Evolutionary conservation across 2,797 vertebrate species (phyloP), one percentile per base, ranked within the genome.

Genomic region (Eidolon dupreanum): DNA sequence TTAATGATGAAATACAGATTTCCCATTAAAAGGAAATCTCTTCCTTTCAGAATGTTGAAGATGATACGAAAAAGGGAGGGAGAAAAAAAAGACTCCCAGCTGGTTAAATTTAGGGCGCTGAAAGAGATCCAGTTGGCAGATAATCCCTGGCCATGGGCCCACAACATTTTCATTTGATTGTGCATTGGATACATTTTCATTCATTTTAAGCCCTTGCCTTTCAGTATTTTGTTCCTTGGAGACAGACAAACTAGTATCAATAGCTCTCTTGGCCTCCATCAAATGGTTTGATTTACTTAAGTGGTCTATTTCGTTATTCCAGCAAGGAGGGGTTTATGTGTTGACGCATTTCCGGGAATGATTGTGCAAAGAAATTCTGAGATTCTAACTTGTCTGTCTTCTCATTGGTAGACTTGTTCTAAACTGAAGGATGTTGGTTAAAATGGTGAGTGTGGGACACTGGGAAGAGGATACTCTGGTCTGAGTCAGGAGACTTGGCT

Each of bases 71-170:
- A 96, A 90, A 68, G 26, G 17, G 46, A 26, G 46, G 75, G 24
- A 41, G 41, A 38, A n/a, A 28, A 51, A n/a, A 93, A 87, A 96
- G 66, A 86, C 93, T 96, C 96, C 94, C 97, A 97, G 97, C 97
- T 98, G 97, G 97, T 97, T 97, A 97, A 97, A 97, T 97, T 97
- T 97, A 98, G 94, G 97, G 96, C 6, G 31, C 93, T 96, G 97
- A 98, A 96, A 97, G 96, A 95, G 89, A 94, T 96, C 96, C 97
- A 97, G 53, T 78, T 97, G 97, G 96, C 96, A 96, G 96, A 93
- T 96, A 95, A 90, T 97, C 94, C 94, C 94, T 97, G 97, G 97
- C 97, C 11, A 1, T 0, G 0, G 55, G 97, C 97, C 97, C 97
- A 82, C 43, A 91, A 43, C 86, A 38, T 97, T 97, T 97, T 95